These are phyloP conservation scores for Pandemis heparana DNA, from an alignment of 2,888 invertebrate genomes.

Conservation along the genomic window DNA sequence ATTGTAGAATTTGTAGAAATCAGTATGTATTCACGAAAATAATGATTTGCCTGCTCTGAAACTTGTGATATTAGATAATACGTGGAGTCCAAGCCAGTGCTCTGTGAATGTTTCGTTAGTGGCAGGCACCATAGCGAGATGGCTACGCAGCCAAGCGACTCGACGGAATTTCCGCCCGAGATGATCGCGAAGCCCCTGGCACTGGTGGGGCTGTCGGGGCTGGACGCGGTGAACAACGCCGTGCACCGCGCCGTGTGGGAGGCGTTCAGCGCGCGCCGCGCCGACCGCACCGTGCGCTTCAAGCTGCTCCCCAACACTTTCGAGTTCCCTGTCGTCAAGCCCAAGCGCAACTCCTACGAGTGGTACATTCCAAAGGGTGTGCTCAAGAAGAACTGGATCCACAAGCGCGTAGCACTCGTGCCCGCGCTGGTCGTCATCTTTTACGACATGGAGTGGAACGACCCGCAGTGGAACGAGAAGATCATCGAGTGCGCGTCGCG, in stretches of 20 bases:
- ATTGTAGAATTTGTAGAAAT: conserved; percentile 49
- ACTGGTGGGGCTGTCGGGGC: conserved; percentile 94
- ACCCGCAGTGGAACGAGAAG: conserved; percentile 96
- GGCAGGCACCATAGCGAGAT: conserved; percentile 57
- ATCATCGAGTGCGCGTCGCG: conserved; percentile 96
- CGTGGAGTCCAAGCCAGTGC: conserved; percentile 8
- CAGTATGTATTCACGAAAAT: conserved; percentile 45
- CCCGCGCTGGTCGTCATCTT: conserved; percentile 98
- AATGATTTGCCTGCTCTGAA: conserved; percentile 29
- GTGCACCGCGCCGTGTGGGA: conserved; percentile 98
- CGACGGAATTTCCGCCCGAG: conserved; percentile 92
- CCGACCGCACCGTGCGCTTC: conserved; percentile 94
- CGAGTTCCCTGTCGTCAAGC: conserved; percentile 95
- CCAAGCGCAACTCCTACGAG: conserved; percentile 95
- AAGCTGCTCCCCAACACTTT: conserved; percentile 92
- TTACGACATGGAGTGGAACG: conserved; percentile 99
- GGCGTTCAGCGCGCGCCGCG: conserved; percentile 92
- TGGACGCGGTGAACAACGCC: conserved; percentile 93
- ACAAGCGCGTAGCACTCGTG: conserved; percentile 94
- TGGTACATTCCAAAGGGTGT: conserved; percentile 98
- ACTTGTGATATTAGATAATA: conserved; percentile 6
- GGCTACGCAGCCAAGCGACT: conserved; percentile 85
- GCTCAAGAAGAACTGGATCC: conserved; percentile 97
- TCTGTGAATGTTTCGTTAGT: conserved; percentile 33
- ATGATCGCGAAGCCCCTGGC: conserved; percentile 94